Evolutionary conservation across 2,888 invertebrate species (phyloP), one percentile per base, ranked within the genome.

Genomic region (Erebia ligea): DNA sequence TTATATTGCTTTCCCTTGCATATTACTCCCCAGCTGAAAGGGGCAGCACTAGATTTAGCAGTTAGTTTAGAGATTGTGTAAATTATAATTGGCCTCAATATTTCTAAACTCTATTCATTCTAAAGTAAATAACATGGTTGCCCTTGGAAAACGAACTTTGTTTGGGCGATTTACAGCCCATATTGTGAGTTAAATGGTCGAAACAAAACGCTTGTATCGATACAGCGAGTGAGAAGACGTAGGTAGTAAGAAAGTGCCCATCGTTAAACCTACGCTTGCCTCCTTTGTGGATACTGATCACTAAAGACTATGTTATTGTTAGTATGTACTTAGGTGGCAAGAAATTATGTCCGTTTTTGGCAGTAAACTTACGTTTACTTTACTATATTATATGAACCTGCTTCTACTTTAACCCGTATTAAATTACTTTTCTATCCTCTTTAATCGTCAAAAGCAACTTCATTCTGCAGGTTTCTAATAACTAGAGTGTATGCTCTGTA

Each of bases 211-310:
- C 17, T 2, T 59, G 11, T 45, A 61, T 61, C 19, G 42, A 61
- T 42, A 45, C 3, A 45, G 59, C 42, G 17, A 61, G 19, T 45
- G 11, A 61, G 42, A 9, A 17, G 58, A 61, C 45, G 61, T 61
- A 45, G 61, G 61, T 42, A 13, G 45, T 40, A 45, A 61, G 61
- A 61, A 45, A 45, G 61, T 40, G 42, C 34, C 34, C 42, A 17
- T 61, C 61, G 19, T 61, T 61, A 61, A 61, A 42, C 61, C 61
- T 42, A 61, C 61, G 11, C 61, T 42, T 15, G 4, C 17, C n/a
- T 13, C 61, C 42, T 45, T 61, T 61, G 45, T 42, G 17, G 59
- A 59, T 42, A 42, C 61, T n/a, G 50, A 48, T 62, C 61, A 61
- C 45, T 42, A 19, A 19, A 17, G 10, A n/a, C 40, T 59, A n/a